These are phyloP conservation scores for Nannobrachium achirus DNA, from an alignment of 2,113 vertebrate species.

Conservation along the genomic window DNA sequence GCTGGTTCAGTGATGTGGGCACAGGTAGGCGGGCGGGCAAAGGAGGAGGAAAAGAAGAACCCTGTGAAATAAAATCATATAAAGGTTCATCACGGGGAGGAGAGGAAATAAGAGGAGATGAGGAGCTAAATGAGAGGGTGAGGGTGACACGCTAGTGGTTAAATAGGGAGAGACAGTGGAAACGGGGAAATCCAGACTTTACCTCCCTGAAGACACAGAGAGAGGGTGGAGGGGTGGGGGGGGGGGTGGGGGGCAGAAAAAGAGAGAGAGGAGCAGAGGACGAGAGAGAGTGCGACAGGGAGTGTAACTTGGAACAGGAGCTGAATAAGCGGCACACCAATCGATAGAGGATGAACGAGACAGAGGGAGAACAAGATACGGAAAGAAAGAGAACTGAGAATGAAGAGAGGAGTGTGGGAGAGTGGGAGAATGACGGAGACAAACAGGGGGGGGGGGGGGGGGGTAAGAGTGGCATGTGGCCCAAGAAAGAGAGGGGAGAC, in stretches of 20 bases:
- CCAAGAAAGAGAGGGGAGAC: background rate
- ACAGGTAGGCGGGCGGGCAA: constrained; percentile 31
- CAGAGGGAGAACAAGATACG: too few species aligned
- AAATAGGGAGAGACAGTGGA: constrained; percentile 71
- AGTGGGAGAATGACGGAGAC: background rate
- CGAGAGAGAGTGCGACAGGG: too few species aligned
- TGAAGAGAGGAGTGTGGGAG: too few species aligned
- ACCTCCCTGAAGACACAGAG: constrained; percentile 65
- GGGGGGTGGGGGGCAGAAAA: background rate
- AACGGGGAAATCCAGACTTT: constrained; percentile 78
- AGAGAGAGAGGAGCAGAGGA: background rate
- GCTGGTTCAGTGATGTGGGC: constrained; percentile 14
- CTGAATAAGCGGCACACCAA: too few species aligned
- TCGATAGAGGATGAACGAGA: too few species aligned
- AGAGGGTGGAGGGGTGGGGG: background rate
- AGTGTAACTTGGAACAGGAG: too few species aligned
- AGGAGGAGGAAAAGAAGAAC: constrained; percentile 18
- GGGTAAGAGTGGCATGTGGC: background rate
- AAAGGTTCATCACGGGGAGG: constrained; percentile 61
- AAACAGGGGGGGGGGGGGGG: background rate
- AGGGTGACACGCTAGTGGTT: constrained; percentile 60
- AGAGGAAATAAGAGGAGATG: constrained; percentile 69
- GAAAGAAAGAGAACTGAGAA: too few species aligned
- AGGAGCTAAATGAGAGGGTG: constrained; percentile 73
- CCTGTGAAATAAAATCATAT: constrained; percentile 48